These are phyloP conservation scores for Microcebus murinus DNA, from an alignment of 2,113 vertebrate genomes.

Conservation along the genomic window DNA sequence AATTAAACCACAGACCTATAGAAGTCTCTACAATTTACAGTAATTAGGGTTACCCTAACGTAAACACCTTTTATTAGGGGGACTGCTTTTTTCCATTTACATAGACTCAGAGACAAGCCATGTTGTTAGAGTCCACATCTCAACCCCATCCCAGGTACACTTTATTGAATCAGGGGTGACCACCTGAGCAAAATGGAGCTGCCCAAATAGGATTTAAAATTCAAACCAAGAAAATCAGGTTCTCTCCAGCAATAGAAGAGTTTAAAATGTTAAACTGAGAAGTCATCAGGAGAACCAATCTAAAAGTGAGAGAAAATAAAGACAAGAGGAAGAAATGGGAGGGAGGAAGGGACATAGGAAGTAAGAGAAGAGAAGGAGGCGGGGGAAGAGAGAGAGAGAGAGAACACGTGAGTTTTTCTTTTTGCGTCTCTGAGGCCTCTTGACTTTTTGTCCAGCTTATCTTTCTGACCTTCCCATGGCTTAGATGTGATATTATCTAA, in stretches of 20 bases:
- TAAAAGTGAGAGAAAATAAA: background rate
- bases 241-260: background rate
- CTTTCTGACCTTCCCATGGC: background rate
- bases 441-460: background rate
- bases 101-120: background rate
- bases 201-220: background rate
- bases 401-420: background rate
- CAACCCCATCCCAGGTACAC: background rate
- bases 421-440: background rate
- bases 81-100: background rate
- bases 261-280: background rate
- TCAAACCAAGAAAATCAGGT: background rate
- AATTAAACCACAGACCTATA: background rate
- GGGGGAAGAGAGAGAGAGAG: background rate
- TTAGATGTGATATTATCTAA: background rate
- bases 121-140: background rate
- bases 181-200: background rate
- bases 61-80: background rate
- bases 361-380: rapidly evolving
- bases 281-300: background rate
- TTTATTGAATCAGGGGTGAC: background rate
- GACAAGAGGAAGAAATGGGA: background rate
- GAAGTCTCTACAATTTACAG: background rate
- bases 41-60: background rate
- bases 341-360: background rate